Evolutionary conservation across 2,797 vertebrate species (phyloP).

Genomic region (Neostethus bicornis): DNA sequence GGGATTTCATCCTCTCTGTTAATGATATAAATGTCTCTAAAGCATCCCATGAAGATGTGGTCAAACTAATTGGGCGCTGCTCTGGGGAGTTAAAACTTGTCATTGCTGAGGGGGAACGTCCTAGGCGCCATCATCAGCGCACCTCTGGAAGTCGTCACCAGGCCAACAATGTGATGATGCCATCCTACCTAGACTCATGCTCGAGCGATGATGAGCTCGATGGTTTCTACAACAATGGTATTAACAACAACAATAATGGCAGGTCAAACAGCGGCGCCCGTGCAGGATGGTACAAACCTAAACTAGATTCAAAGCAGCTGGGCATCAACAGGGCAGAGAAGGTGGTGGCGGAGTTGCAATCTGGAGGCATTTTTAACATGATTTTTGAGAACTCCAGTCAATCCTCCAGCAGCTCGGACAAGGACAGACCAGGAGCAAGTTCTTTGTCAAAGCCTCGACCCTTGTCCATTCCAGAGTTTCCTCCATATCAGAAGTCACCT

Average conservation of each 20-base stretch:
- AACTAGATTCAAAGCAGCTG: slow-evolving; percentile 87
- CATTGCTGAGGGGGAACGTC: slow-evolving; percentile 81
- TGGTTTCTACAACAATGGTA: slow-evolving; percentile 71
- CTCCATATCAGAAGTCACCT: slow-evolving; percentile 56
- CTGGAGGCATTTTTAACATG: slow-evolving; percentile 96
- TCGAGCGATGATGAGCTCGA: slow-evolving; percentile 94
- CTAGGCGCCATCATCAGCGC: slow-evolving; percentile 65
- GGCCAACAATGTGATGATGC: slow-evolving; percentile 48
- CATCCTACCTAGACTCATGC: slow-evolving; percentile 84
- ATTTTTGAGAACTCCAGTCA: slow-evolving; percentile 92
- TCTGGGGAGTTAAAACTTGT: slow-evolving; percentile 91
- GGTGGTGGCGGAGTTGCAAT: slow-evolving; percentile 96
- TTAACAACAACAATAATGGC: slow-evolving; percentile 70
- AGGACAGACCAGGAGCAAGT: slow-evolving; percentile 59
- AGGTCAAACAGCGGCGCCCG: slow-evolving; percentile 63
- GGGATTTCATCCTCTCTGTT: slow-evolving; percentile 91
- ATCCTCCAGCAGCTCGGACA: slow-evolving; percentile 83
- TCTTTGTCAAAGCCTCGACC: slow-evolving; percentile 76
- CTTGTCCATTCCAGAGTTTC: slow-evolving; percentile 82
- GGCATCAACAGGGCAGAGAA: slow-evolving; percentile 96
- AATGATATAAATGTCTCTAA: slow-evolving; percentile 95
- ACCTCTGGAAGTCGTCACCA: slow-evolving; percentile 54
- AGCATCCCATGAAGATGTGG: slow-evolving; percentile 96
- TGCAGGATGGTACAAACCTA: slow-evolving; percentile 87
- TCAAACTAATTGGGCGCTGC: slow-evolving; percentile 95